A percentile compares a stretch with the other conserved stretches of the same genome.
These are phyloP conservation scores for Eptesicus fuscus DNA, from an alignment of 2,113 vertebrate species.

Conservation along the genomic window DNA sequence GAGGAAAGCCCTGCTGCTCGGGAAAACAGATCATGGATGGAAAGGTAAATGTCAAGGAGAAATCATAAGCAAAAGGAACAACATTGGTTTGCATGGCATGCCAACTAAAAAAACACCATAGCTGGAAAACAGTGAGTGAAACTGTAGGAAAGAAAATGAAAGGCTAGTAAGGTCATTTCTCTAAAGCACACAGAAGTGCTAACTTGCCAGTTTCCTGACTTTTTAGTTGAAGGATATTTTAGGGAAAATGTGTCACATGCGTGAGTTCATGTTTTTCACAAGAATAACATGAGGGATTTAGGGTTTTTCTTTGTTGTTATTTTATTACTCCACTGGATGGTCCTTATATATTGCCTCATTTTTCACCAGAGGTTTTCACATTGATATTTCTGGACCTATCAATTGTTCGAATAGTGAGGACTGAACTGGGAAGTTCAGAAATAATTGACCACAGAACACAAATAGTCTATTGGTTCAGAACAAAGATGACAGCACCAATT, in stretches of 20 bases:
- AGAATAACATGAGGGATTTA: background rate
- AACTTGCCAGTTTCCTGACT: background rate
- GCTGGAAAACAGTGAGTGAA: background rate
- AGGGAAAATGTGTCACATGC: background rate
- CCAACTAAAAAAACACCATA: background rate
- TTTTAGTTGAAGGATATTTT: conserved; percentile 32
- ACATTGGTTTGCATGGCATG: conserved; percentile 41
- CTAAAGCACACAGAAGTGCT: background rate
- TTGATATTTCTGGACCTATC: background rate
- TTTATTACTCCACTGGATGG: background rate
- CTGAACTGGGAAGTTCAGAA: background rate
- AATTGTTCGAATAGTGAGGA: background rate
- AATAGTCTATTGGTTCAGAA: background rate
- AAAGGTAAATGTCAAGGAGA: conserved; percentile 70
- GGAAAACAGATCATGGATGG: conserved; percentile 47
- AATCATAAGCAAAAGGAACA: conserved; percentile 50
- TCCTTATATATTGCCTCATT: background rate
- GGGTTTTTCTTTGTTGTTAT: background rate
- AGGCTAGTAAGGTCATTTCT: conserved; percentile 31
- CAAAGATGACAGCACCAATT: background rate
- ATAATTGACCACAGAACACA: background rate
- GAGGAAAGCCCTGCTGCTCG: conserved; percentile 15
- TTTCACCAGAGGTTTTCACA: background rate
- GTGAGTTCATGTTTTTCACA: background rate
- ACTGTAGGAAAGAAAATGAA: conserved; percentile 30